These are phyloP conservation scores for Platichthys stellatus DNA, from an alignment of 2,113 vertebrate genomes.

Conservation along the genomic window DNA sequence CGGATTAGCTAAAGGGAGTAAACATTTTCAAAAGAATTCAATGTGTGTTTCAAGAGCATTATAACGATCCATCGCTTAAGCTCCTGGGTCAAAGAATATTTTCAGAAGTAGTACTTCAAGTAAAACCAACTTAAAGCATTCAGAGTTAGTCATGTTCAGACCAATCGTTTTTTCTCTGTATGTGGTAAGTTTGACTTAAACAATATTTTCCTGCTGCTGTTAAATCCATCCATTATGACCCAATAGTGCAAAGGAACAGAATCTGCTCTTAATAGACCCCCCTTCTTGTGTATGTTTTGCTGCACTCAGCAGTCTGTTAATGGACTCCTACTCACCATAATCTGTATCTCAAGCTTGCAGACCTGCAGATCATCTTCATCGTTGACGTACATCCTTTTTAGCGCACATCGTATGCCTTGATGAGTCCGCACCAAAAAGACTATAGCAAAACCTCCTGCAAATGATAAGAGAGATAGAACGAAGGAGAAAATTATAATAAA, in stretches of 20 bases:
- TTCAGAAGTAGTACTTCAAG: neutral
- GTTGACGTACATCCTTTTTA: conserved; percentile 99
- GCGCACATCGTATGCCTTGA: conserved; percentile 92
- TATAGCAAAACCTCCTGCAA: conserved; percentile 94
- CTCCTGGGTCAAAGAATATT: neutral
- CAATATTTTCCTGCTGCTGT: neutral
- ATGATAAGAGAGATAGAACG: conserved; percentile 2
- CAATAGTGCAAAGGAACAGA: neutral
- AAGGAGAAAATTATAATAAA: neutral
- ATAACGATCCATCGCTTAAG: neutral
- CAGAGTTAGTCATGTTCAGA: neutral
- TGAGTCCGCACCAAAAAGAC: conserved; percentile 95
- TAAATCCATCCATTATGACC: neutral
- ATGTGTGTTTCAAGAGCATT: neutral
- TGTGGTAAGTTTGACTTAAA: neutral
- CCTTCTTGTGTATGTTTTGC: neutral
- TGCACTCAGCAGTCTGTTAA: conserved; percentile 7
- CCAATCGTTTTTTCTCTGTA: neutral
- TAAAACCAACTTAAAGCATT: neutral
- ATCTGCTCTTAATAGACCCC: neutral
- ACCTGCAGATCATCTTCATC: conserved; percentile 95
- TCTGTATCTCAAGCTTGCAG: conserved; percentile 98
- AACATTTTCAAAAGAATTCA: conserved; percentile 11
- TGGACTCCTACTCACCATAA: conserved; percentile 89
- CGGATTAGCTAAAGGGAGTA: neutral